Evolutionary conservation across 1,140 invertebrate species (phyloP).

Genomic region (Adelges cooleyi): DNA sequence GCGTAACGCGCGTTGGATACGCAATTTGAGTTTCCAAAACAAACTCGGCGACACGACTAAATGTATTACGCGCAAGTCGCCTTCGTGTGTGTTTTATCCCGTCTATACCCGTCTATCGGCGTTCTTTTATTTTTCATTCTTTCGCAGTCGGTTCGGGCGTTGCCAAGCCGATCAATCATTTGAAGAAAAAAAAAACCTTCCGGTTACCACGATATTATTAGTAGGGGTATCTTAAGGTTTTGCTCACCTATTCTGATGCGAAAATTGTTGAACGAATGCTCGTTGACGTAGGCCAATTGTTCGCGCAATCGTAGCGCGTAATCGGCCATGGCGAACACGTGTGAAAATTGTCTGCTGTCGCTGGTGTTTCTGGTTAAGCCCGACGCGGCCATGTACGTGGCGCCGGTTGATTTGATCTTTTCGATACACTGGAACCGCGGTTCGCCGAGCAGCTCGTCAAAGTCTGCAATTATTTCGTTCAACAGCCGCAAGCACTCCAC

Average conservation of each 20-base stretch:
- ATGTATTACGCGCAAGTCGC: too few species aligned
- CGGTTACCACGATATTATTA: too few species aligned
- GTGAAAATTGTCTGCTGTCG: constrained; percentile 60
- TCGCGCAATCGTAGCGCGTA: constrained; percentile 75
- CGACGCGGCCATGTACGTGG: constrained; percentile 94
- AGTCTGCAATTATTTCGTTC: constrained; percentile 95
- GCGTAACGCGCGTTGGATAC: too few species aligned
- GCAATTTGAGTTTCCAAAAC: too few species aligned
- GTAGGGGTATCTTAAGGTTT: too few species aligned
- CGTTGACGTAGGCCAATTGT: constrained; percentile 82
- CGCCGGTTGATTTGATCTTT: constrained; percentile 94
- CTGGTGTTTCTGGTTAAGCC: constrained; percentile 67
- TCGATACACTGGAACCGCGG: constrained; percentile 82
- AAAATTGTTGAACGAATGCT: constrained; percentile 96
- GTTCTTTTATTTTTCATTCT: too few species aligned
- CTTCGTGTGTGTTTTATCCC: too few species aligned
- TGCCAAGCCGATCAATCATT: too few species aligned
- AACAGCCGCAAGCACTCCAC: constrained; percentile 85
- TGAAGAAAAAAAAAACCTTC: too few species aligned
- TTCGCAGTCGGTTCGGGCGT: too few species aligned
- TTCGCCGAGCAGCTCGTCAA: constrained; percentile 80
- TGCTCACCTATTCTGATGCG: constrained; percentile 70
- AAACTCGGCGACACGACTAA: too few species aligned
- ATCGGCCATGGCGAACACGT: constrained; percentile 82
- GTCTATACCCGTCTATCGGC: too few species aligned